Evolutionary conservation across 2,888 invertebrate genomes (phyloP).

Genomic region (Phengaris arion): DNA sequence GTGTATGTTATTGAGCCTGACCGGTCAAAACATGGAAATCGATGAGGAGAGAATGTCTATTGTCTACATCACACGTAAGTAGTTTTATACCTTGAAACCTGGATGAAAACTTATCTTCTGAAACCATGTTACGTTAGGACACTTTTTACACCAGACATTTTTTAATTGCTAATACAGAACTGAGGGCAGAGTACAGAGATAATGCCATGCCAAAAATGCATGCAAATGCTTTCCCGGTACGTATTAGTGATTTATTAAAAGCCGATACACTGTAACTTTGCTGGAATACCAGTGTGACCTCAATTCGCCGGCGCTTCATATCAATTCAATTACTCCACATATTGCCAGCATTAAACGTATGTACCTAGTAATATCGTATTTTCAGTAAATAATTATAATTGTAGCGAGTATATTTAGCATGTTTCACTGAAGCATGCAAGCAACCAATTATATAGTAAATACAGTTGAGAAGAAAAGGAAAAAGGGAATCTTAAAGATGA

Average conservation of each 20-base stretch:
- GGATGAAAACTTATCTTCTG: too few relatives aligned
- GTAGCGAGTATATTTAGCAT: neutral
- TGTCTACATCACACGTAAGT: too few relatives aligned
- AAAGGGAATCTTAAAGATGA: neutral
- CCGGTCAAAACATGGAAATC: too few relatives aligned
- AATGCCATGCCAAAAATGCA: constrained; percentile 13
- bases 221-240: constrained; percentile 11
- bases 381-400: constrained; percentile 17
- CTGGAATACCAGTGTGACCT: constrained; percentile 57
- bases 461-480: neutral
- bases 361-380: constrained; percentile 10
- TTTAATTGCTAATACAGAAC: neutral
- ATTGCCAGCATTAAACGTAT: constrained; percentile 34
- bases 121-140: neutral
- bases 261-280: constrained; percentile 43
- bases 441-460: neutral
- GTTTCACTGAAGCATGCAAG: neutral
- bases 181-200: neutral
- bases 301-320: constrained; percentile 61
- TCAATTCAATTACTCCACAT: constrained; percentile 65
- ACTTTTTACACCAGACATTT: neutral
- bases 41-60: too few relatives aligned
- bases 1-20: too few relatives aligned
- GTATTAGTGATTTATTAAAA: constrained; percentile 20
- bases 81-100: too few relatives aligned